These are phyloP conservation scores for Volucella bombylans DNA, from an alignment of 2,888 invertebrate genomes.

Conservation along the genomic window DNA sequence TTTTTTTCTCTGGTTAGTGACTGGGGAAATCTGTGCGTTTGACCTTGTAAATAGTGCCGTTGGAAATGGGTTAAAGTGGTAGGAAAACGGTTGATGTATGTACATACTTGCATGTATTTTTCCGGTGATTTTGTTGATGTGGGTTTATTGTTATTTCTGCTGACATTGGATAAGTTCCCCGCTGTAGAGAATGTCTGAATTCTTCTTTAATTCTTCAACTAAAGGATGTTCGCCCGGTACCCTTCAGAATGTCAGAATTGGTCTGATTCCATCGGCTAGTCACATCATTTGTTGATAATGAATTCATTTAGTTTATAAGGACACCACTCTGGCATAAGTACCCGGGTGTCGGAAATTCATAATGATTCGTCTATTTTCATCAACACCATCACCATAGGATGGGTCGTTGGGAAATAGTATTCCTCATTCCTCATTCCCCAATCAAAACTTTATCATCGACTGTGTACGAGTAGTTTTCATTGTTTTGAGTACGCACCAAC, in stretches of 20 bases:
- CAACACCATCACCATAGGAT: background rate
- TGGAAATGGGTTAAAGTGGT: background rate
- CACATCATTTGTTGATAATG: background rate
- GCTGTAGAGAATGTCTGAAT: too few relatives aligned
- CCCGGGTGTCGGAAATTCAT: too few relatives aligned
- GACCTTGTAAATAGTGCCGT: slow-evolving; percentile 27
- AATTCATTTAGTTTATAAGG: too few relatives aligned
- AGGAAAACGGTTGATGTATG: too few relatives aligned
- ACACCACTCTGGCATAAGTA: too few relatives aligned
- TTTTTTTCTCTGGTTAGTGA: background rate
- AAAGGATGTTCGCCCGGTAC: too few relatives aligned
- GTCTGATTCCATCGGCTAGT: background rate
- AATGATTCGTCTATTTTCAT: background rate
- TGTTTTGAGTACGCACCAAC: slow-evolving; percentile 37
- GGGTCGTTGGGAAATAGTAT: background rate
- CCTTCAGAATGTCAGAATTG: too few relatives aligned
- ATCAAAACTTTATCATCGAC: slow-evolving; percentile 47
- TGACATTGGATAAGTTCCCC: too few relatives aligned
- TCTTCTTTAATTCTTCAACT: too few relatives aligned
- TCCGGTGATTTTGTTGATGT: too few relatives aligned
- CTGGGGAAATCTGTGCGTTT: slow-evolving; percentile 18
- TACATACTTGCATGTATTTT: too few relatives aligned
- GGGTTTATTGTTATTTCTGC: too few relatives aligned
- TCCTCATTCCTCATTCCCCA: slow-evolving; percentile 27
- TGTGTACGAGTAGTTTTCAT: slow-evolving; percentile 18